A percentile compares a stretch with the other conserved stretches of the same genome.
Conservation (phyloP, 2,888 invertebrate species). For the Troilus luridus region DNA sequence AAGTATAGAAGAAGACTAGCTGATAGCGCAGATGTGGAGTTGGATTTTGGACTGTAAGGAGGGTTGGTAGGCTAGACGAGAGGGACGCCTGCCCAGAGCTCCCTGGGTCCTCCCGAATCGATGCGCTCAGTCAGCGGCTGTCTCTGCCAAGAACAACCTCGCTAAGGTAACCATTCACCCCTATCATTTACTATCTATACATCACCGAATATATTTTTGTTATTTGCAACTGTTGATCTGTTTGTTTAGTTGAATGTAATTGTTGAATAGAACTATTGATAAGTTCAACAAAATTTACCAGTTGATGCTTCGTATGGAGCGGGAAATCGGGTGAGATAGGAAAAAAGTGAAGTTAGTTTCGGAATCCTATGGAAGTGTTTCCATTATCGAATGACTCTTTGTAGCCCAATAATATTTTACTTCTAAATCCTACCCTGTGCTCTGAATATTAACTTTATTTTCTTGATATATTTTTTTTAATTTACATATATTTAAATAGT, state of each 20-base stretch:
- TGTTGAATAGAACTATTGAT: background rate
- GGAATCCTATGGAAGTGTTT: background rate
- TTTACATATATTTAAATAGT: too few species aligned
- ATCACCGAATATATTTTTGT: background rate
- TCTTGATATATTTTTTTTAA: too few species aligned
- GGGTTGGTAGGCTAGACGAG: background rate
- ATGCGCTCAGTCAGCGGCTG: slow-evolving; percentile 26
- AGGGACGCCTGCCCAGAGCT: slow-evolving; percentile 29
- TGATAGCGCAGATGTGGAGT: background rate
- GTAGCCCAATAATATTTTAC: too few species aligned
- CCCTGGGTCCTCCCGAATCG: background rate
- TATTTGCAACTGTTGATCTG: background rate
- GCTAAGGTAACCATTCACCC: background rate
- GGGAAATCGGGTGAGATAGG: background rate
- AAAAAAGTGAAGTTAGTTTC: background rate
- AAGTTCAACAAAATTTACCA: background rate
- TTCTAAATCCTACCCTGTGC: too few species aligned
- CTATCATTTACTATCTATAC: background rate
- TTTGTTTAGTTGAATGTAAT: background rate
- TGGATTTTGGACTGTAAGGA: background rate
- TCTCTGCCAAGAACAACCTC: slow-evolving; percentile 26
- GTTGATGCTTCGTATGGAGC: background rate
- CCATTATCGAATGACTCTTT: too few species aligned
- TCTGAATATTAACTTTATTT: too few species aligned
- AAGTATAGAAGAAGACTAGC: background rate